Conservation (phyloP, 1,140 invertebrate species). For the Homalodisca vitripennis region DNA sequence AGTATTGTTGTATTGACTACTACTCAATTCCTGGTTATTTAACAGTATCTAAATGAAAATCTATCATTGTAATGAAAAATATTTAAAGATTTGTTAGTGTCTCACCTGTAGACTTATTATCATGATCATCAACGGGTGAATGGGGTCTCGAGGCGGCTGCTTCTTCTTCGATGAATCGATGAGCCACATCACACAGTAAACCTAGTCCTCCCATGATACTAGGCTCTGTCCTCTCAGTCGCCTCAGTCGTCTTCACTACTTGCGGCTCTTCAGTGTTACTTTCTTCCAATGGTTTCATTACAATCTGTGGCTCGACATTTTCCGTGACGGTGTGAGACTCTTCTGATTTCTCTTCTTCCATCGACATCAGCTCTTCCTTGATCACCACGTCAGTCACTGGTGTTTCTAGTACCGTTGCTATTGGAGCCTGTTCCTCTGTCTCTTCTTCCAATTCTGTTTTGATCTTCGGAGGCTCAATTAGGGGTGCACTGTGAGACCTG, state of each 20-base stretch:
- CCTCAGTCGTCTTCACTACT: conserved; percentile 31
- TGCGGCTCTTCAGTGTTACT: not conserved
- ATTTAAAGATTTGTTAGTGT: too few relatives aligned
- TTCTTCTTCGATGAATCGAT: conserved; percentile 75
- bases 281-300: not conserved
- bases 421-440: not conserved
- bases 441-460: conserved; percentile 30
- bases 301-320: conserved; percentile 11
- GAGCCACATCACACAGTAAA: conserved; percentile 78
- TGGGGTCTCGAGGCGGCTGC: conserved; percentile 46
- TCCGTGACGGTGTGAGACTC: not conserved
- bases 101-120: too few relatives aligned
- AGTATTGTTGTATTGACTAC: too few relatives aligned
- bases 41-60: too few relatives aligned
- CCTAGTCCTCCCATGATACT: conserved; percentile 64
- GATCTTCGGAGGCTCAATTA: conserved; percentile 60
- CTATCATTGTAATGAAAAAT: too few relatives aligned
- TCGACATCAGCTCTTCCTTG: conserved; percentile 24
- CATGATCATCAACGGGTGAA: not conserved
- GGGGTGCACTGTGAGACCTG: conserved; percentile 12
- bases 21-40: too few relatives aligned
- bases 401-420: not conserved
- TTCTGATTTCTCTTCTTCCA: conserved; percentile 18
- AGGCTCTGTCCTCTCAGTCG: conserved; percentile 29
- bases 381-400: conserved; percentile 19